Conservation (phyloP, 2,113 vertebrate genomes). For the Apodemus sylvaticus region DNA sequence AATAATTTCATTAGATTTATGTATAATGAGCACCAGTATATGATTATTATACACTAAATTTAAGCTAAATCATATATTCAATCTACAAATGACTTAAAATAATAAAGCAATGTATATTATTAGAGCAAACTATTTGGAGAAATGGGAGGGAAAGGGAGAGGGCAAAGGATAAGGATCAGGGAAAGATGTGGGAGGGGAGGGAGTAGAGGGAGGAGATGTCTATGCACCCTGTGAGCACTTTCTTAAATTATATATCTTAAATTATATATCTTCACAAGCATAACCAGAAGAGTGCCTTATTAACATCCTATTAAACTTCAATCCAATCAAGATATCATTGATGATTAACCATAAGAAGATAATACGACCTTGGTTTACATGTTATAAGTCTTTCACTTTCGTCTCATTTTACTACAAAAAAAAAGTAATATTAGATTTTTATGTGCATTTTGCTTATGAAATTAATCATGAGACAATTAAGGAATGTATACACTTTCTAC, state of each 20-base stretch:
- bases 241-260: no score
- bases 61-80: background rate
- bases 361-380: background rate
- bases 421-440: background rate
- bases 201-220: no score
- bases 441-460: constrained; percentile 22
- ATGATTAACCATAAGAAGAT: background rate
- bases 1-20: background rate
- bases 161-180: rapidly evolving
- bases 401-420: background rate
- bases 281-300: background rate
- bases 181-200: rapidly evolving
- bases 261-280: background rate
- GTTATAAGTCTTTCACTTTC: background rate
- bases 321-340: background rate
- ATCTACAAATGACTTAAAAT: background rate
- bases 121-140: background rate
- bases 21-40: background rate
- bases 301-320: background rate
- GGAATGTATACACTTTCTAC: background rate
- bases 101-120: background rate
- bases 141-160: no score
- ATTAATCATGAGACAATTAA: background rate
- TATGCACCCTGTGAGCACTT: background rate
- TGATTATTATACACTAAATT: background rate